Evolutionary conservation across 2,797 vertebrate species (phyloP).

Genomic region (Tokudaia tokunoshimensis): DNA sequence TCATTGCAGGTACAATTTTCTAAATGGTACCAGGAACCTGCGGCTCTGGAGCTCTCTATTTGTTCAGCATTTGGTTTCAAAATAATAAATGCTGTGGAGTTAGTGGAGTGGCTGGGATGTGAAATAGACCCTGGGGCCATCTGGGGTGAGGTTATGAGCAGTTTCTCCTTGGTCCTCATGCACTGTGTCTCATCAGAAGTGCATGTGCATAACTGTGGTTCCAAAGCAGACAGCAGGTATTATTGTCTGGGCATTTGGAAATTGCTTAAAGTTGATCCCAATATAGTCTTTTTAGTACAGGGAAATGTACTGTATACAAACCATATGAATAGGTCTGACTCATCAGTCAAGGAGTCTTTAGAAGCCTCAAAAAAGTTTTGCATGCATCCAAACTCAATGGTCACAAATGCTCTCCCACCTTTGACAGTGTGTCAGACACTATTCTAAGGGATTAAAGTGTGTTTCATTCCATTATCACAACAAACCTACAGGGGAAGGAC

Average conservation of each 20-base stretch:
- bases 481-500: neutral
- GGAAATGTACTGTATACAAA: constrained; percentile 5
- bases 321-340: neutral
- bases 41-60: neutral
- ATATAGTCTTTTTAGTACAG: neutral
- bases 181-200: neutral
- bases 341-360: neutral
- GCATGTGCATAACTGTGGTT: neutral
- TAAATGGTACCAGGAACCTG: neutral
- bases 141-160: neutral
- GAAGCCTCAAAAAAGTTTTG: neutral
- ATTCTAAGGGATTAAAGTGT: neutral
- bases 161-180: neutral
- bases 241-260: neutral
- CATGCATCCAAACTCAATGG: neutral
- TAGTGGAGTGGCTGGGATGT: neutral
- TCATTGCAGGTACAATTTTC: constrained; percentile 21
- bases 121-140: neutral
- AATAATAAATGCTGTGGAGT: neutral
- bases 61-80: constrained; percentile 33
- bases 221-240: neutral
- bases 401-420: neutral
- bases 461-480: constrained; percentile 4
- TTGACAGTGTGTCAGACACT: neutral
- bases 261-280: neutral